Evolutionary conservation across 2,888 invertebrate species (phyloP), one percentile per base, ranked within the genome.

Genomic region (Drosophila austrosaltans): DNA sequence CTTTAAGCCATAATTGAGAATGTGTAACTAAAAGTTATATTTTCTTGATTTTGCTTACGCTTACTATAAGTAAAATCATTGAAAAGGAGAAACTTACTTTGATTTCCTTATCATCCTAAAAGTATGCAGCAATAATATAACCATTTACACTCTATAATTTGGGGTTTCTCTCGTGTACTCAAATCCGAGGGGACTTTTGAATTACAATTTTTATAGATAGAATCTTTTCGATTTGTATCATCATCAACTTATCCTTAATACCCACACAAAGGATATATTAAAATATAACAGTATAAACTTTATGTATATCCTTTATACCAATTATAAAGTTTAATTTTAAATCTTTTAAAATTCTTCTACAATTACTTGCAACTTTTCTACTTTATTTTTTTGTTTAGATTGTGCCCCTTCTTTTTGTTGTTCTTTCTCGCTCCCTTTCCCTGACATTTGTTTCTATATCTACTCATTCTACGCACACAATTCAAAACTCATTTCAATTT

Each of bases 401-500:
- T 10, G 7, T 8, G 36, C 36, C 8, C 36, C 36, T 36, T 36
- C 36, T 36, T 36, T 36, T 36, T 32, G 5, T 12, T n/a, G 36
- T 42, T 44, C 36, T 16, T 16, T 42, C 42, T 42, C 16, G 5
- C 16, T 16, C 6, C 42, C 42, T 48, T 32, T 39, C 63, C 36
- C 53, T 12, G 10, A 30, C 54, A 8, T 48, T 8, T 20, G 10
- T 10, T 22, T 48, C 20, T 3, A 20, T 48, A 25, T 48, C 22
- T 10, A 3, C 48, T 48, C 48, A 48, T 48, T 16, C 48, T 48
- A 22, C 8, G 16, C 58, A 10, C 39, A 48, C 57, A 73, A 53
- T 69, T 65, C 54, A 76, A 85, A 82, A 82, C 84, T 81, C 85
- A 87, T 81, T 82, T 84, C 75, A 77, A 77, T 71, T 79, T 77